Evolutionary conservation across 2,113 vertebrate species (phyloP).

Genomic region (Chaetodon auriga): DNA sequence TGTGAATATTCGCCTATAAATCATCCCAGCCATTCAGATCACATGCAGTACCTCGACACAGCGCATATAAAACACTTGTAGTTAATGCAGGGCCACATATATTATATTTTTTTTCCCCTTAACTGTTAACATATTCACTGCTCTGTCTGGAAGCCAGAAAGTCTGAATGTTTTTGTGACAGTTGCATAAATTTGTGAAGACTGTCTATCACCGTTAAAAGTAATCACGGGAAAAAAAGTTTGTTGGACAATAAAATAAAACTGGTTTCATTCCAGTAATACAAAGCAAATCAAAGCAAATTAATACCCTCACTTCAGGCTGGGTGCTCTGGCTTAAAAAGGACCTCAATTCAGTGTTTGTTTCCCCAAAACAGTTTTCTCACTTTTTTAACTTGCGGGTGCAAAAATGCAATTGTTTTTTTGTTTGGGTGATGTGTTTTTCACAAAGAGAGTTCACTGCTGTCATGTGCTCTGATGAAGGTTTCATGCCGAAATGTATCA

Average conservation of each 20-base stretch:
- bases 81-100: conserved; percentile 8
- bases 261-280: neutral
- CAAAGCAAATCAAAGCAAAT: conserved; percentile 2
- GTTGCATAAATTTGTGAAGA: neutral
- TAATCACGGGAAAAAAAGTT: neutral
- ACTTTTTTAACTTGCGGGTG: neutral
- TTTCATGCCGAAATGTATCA: neutral
- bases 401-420: neutral
- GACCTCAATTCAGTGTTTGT: neutral
- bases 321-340: neutral
- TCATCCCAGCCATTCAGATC: conserved; percentile 26
- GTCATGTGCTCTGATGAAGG: neutral
- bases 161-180: neutral
- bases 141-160: neutral
- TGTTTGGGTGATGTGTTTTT: neutral
- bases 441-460: neutral
- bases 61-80: conserved; percentile 8
- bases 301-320: neutral
- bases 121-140: conserved; percentile 13
- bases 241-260: neutral
- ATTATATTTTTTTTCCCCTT: neutral
- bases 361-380: neutral
- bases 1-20: conserved; percentile 39
- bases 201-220: neutral
- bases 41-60: conserved; percentile 25